Conservation (phyloP, 2,797 vertebrate species). For the Sebastes itinus region DNA sequence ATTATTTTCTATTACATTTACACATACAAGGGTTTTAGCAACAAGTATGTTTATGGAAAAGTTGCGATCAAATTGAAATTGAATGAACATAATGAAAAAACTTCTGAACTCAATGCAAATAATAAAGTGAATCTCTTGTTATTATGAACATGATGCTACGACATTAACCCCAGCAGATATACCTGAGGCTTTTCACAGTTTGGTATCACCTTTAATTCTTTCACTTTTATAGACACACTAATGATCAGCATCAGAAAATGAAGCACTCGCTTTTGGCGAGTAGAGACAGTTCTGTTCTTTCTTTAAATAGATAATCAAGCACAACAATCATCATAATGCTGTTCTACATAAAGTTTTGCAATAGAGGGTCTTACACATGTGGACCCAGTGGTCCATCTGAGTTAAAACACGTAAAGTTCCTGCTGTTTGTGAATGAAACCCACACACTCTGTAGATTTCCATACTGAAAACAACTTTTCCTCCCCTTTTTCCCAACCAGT, state of each 20-base stretch:
- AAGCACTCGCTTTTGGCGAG: not conserved
- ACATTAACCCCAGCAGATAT: not conserved
- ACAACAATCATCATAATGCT: not conserved
- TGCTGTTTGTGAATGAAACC: slow-evolving; percentile 27
- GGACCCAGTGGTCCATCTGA: not conserved
- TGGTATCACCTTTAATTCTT: not conserved
- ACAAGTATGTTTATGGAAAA: not conserved
- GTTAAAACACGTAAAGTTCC: not conserved
- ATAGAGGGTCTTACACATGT: not conserved
- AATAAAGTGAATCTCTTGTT: not conserved
- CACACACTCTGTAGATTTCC: slow-evolving; percentile 7
- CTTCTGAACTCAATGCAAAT: not conserved
- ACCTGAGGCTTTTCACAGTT: not conserved
- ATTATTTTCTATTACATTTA: not conserved
- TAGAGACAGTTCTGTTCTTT: not conserved
- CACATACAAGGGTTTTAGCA: not conserved
- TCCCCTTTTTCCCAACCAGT: not conserved
- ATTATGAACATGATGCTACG: not conserved
- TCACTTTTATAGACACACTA: not conserved
- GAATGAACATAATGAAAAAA: not conserved
- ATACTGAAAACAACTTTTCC: not conserved
- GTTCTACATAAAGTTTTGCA: not conserved
- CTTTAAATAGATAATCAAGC: not conserved
- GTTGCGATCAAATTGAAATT: not conserved
- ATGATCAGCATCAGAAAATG: not conserved